Conservation (phyloP, 2,797 vertebrate species). For the Enteromius thamalakanensis region DNA sequence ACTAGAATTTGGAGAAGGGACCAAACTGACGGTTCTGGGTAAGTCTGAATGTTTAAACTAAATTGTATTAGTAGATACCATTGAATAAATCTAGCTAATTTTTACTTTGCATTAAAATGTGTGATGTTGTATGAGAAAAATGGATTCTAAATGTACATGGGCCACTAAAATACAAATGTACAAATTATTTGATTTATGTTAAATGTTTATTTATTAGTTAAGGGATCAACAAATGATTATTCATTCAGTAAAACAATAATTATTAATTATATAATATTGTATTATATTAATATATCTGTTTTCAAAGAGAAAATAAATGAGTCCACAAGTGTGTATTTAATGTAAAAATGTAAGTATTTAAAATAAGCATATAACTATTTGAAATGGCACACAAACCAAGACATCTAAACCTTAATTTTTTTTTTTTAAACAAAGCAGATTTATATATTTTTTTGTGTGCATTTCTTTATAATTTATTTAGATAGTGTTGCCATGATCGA, state of each 20-base stretch:
- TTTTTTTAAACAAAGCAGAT: background rate
- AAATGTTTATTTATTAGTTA: background rate
- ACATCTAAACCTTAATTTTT: background rate
- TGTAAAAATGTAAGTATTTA: background rate
- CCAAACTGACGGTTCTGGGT: slow-evolving; percentile 63
- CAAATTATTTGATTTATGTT: background rate
- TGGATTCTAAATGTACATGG: background rate
- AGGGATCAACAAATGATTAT: background rate
- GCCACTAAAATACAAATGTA: background rate
- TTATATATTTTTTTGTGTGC: background rate
- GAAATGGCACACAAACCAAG: background rate
- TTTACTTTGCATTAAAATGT: background rate
- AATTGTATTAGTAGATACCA: background rate
- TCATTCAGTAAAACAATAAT: background rate
- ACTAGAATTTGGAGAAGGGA: slow-evolving; percentile 59
- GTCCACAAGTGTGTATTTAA: background rate
- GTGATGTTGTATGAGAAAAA: background rate
- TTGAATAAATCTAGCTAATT: background rate
- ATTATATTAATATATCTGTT: background rate
- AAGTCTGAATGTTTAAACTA: slow-evolving; percentile 43
- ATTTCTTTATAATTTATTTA: background rate
- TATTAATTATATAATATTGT: background rate
- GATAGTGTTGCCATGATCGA: background rate
- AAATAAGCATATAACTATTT: background rate
- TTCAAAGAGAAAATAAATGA: background rate